Base-by-base conservation (phyloP, 2,888 invertebrate genomes). In the Holacanthella duospinosa region DNA sequence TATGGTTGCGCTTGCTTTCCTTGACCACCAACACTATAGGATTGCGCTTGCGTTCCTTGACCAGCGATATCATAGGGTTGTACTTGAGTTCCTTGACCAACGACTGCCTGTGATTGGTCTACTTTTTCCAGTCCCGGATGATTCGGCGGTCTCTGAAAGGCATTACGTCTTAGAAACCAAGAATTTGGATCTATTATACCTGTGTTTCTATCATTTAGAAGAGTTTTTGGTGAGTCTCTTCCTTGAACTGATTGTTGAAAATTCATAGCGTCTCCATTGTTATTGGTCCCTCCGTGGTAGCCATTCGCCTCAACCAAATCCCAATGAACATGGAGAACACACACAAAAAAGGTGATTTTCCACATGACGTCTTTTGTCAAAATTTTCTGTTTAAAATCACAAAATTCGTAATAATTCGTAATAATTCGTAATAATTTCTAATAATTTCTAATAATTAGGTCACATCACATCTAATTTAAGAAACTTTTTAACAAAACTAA, bases 121-220 rank as follows among this genome's bases (percentile, higher is more conserved):
- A 62, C 59, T 48, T 36, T 59, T 48, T 67, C 66, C 6, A 72
- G 67, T 43, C 72, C 72, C n/a, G 72, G 72, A 63, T 72, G 72
- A 59, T 69, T 68, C 6, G 68, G 58, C 27, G 72, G 72, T 57
- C 64, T 68, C 54, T 68, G 71, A 60, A 72, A 72, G 19, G 71
- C 66, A 61, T 68, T 69, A 29, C 68, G 60, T 16, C 56, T 64
- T 55, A 63, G 43, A 68, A 68, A 69, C 71, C 71, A 72, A 54
- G 64, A 63, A 66, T 70, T 68, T 43, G 63, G 64, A 55, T 60
- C 36, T 4, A n/a, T 12, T 55, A 6, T 6, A 55, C 56, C 27
- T 26, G 24, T 16, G 12, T 19, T 16, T 27, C 25, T 6, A 4
- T 55, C 56, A 6, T 26, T 9, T 26, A 9, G 56, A 26, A 6